Evolutionary conservation across 2,113 vertebrate species (phyloP), one percentile per base, ranked within the genome.

Genomic region (Propithecus coquereli): DNA sequence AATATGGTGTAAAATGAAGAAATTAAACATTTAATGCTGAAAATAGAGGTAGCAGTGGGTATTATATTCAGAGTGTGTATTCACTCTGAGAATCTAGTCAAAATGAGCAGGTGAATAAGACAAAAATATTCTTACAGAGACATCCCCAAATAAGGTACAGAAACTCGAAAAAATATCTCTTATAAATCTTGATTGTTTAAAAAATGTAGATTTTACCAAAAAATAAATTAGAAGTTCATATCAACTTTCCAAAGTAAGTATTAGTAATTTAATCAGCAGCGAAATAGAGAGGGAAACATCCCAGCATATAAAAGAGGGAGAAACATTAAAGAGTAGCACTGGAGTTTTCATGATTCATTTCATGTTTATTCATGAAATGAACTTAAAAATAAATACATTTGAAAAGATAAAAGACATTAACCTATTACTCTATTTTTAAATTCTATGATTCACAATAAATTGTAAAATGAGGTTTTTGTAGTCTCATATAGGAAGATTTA

Each of bases 201-300:
- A 91, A 20, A 45, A 76, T 43, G 45, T 76, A 57, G n/a, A 90
- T 83, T 93, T 84, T 79, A 73, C 4, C 0, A 70, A 84, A 85
- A 91, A 82, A 25, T 77, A 52, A 66, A 30, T 66, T 70, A 70
- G 61, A 73, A 89, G 43, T 61, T 79, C 18, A 61, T 22, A 16
- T 54, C 22, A 73, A 23, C 3, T 90, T 74, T 79, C 17, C 68
- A 37, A 90, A 79, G 5, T 91, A 71, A 70, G 52, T 80, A 27
- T 4, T 81, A 61, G 27, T 34, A 91, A 9, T 61, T 93, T 90
- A 18, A 0, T 82, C 16, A 65, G 8, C 7, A 66, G 45, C 17
- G 13, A 80, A 47, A 65, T 57, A 52, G 32, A 81, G n/a, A 77
- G 6, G 18, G 6, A 22, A 65, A 34, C 17, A 83, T 83, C 2